Base-by-base conservation (phyloP, 2,888 invertebrate species). In the Epistrophe grossulariae region DNA sequence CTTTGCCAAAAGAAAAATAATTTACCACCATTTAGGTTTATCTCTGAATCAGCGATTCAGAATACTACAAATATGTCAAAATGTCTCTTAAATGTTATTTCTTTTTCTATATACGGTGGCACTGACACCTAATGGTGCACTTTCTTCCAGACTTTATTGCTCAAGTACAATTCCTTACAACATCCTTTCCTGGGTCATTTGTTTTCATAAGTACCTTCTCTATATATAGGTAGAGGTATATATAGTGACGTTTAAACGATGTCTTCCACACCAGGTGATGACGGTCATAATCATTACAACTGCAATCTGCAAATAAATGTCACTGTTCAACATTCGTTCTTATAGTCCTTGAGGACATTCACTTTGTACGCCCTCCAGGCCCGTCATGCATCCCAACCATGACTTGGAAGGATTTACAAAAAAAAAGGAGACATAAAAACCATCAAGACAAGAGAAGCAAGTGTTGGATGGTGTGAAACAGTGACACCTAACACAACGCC, bases 261-360 rank as follows among this genome's bases (percentile, higher is more conserved):
- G 68, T 76, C 72, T 55, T 68, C 28, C 31, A 50, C 17, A 74
- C 82, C 81, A 82, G 73, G 71, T 85, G 82, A 85, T 82, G 85
- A 82, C 71, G 78, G 59, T 59, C 81, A 85, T 85, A 82, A 82
- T 74, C 81, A 78, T 85, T 85, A 82, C 85, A 79, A 76, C 74
- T 74, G 82, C 78, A 81, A 74, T 85, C 73, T 78, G 82, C 68
- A 78, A 85, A 85, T 82, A 85, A 82, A 81, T 70, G 78, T 85
- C 77, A 73, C 50, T 68, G 68, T 62, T 74, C 38, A 35, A 76
- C 70, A 70, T 76, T 71, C 71, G 5, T 50, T 55, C 15, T 70
- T 55, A 52, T 55, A 50, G 43, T 71, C 48, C 76, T 31, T 13
- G 45, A 62, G 80, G 74, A 60, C 60, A 62, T 70, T 68, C 71